Evolutionary conservation across 2,888 invertebrate species (phyloP).

Genomic region (Patella ulyssiponensis): DNA sequence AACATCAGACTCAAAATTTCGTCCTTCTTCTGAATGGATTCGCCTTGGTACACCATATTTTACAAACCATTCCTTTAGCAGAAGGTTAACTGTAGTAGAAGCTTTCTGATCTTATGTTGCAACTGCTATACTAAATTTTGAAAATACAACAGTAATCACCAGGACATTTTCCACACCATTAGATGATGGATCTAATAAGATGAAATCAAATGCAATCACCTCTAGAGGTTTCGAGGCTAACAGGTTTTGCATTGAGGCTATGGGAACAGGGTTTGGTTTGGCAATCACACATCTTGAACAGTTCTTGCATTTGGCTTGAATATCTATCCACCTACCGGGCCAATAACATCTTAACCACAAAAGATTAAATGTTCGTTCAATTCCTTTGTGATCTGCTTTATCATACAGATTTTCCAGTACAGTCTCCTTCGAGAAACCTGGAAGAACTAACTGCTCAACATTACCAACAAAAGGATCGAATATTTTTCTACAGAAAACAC

Average conservation of each 20-base stretch:
- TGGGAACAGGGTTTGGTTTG: constrained; percentile 16
- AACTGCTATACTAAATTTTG: constrained; percentile 21
- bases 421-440: too few species aligned
- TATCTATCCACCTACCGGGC: not conserved
- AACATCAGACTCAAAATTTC: constrained; percentile 31
- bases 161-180: constrained; percentile 44
- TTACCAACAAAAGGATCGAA: not conserved
- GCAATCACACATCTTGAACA: constrained; percentile 43
- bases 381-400: too few species aligned
- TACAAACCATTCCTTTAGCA: constrained; percentile 25
- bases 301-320: constrained; percentile 28
- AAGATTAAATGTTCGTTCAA: too few species aligned
- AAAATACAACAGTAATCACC: constrained; percentile 48
- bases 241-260: constrained; percentile 26
- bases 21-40: constrained; percentile 34
- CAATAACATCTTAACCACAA: too few species aligned
- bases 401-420: too few species aligned
- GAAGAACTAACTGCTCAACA: too few species aligned
- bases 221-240: constrained; percentile 40
- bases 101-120: constrained; percentile 25
- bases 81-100: constrained; percentile 9
- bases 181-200: constrained; percentile 33
- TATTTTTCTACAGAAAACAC: too few species aligned
- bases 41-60: constrained; percentile 28
- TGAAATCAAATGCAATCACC: constrained; percentile 46